These are phyloP conservation scores for Drosophila sp. DNA, from an alignment of 1,140 invertebrate species.

Conservation along the genomic window DNA sequence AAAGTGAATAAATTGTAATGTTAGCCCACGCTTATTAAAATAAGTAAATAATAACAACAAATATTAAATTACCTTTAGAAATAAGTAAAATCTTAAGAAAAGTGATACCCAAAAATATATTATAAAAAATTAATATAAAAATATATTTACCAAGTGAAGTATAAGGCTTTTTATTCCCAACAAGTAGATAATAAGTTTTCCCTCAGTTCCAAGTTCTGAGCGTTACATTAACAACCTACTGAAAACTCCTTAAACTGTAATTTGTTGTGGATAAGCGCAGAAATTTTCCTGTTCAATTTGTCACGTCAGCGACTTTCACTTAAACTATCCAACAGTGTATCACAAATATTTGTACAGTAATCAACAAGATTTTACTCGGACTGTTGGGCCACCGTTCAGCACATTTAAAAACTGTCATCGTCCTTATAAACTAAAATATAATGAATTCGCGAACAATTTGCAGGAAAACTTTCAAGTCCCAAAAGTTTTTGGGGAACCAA, in stretches of 20 bases:
- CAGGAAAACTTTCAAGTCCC: constrained; percentile 43
- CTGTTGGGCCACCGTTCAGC: constrained; percentile 42
- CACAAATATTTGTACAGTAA: constrained; percentile 67
- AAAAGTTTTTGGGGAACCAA: constrained; percentile 46
- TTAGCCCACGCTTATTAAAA: too few species aligned
- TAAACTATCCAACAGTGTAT: constrained; percentile 30
- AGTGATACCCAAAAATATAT: too few species aligned
- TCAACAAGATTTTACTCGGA: constrained; percentile 51
- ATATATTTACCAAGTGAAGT: too few species aligned
- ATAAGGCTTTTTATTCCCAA: not conserved
- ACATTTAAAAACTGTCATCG: constrained; percentile 19
- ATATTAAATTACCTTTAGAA: too few species aligned
- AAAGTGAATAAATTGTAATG: too few species aligned
- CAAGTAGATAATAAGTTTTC: too few species aligned
- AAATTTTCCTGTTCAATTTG: constrained; percentile 35
- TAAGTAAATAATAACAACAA: too few species aligned
- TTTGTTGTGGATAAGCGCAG: not conserved
- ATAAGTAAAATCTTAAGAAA: too few species aligned
- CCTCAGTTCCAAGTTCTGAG: too few species aligned
- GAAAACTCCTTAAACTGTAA: constrained; percentile 1
- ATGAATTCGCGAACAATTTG: constrained; percentile 38
- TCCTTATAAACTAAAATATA: constrained; percentile 6
- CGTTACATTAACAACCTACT: not conserved
- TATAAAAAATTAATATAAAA: too few species aligned
- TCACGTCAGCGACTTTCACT: constrained; percentile 33